phyloP scores from a whole-genome alignment of 2,888 invertebrate species.

The Dinocampus coccinellae region DNA sequence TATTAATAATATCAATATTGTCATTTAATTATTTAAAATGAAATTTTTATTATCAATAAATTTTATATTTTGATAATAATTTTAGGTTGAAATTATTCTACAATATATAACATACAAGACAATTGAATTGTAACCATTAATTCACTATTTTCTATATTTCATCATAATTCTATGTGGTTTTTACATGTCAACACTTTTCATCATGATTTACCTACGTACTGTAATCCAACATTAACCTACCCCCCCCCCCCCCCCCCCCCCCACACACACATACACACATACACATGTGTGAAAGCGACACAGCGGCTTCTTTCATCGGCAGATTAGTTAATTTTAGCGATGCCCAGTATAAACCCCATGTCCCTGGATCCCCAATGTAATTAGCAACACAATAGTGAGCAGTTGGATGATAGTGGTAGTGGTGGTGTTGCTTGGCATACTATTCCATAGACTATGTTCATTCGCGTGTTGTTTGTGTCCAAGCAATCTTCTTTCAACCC shows the following conservation, averaged over 20 bases:
- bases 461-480: not conserved
- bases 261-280: not conserved
- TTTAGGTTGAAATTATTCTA: not conserved
- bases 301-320: conserved; percentile 56
- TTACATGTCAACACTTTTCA: conserved; percentile 25
- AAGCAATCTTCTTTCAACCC: not conserved
- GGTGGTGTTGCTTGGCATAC: conserved; percentile 54
- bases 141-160: not conserved
- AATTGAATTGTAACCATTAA: not conserved
- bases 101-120: not conserved
- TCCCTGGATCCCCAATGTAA: conserved; percentile 63
- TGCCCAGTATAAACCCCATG: conserved; percentile 41
- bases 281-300: not conserved
- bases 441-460: conserved; percentile 52
- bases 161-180: not conserved
- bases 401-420: conserved; percentile 53
- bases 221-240: conserved; percentile 5
- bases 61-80: not conserved
- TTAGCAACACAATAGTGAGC: conserved; percentile 65
- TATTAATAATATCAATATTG: too few relatives aligned
- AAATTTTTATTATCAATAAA: not conserved
- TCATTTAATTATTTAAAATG: not conserved
- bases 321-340: conserved; percentile 64
- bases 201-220: conserved; percentile 29
- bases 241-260: too few relatives aligned